Evolutionary conservation across 2,797 vertebrate genomes (phyloP).

Genomic region (Clarias laeviceps): DNA sequence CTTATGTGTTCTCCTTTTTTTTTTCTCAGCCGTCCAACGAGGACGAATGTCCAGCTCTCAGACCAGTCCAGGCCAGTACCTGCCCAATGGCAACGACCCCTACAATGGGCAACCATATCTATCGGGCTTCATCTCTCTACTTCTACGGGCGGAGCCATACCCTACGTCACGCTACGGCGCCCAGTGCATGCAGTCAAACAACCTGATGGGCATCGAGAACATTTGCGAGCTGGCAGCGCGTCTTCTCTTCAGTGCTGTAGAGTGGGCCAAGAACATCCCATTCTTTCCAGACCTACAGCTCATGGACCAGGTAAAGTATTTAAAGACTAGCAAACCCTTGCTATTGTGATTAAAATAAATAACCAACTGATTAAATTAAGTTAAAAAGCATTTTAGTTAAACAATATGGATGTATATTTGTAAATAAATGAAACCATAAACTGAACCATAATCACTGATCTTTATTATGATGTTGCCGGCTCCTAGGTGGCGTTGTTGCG

Average conservation of each 20-base stretch:
- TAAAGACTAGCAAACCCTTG: neutral
- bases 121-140: conserved; percentile 84
- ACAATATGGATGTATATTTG: too few relatives aligned
- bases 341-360: neutral
- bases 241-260: conserved; percentile 85
- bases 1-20: conserved; percentile 22
- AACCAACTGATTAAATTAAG: neutral
- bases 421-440: too few relatives aligned
- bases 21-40: conserved; percentile 80
- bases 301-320: conserved; percentile 79
- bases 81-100: conserved; percentile 78
- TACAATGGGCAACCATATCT: conserved; percentile 84
- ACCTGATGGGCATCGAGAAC: conserved; percentile 87
- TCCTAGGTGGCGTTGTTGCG: conserved; percentile 81
- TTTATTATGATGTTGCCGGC: neutral
- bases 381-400: neutral
- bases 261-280: conserved; percentile 90
- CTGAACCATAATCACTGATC: neutral
- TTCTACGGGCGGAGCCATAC: conserved; percentile 85
- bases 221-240: conserved; percentile 87
- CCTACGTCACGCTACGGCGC: conserved; percentile 83
- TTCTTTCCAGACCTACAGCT: conserved; percentile 89
- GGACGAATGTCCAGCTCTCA: conserved; percentile 84
- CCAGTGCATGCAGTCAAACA: conserved; percentile 87
- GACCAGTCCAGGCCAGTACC: conserved; percentile 81